Base-by-base conservation (phyloP, 2,888 invertebrate genomes). In the Platerodrilus igneus region DNA sequence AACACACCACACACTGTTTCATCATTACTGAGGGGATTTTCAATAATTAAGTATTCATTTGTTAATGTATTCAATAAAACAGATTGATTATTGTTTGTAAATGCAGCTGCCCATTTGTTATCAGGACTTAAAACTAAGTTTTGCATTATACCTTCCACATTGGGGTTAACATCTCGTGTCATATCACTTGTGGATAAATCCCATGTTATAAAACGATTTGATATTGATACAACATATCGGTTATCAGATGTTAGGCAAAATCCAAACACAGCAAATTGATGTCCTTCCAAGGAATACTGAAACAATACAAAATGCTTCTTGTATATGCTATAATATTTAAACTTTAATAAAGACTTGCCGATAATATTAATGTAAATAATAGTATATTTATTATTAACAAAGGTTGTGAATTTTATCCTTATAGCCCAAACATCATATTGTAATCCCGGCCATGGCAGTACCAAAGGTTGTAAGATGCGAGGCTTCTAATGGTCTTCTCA, bases 151-250 rank as follows among this genome's bases (percentile, higher is more conserved):
- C 97, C 96, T 61, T 93, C 93, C 11, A 96, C 85, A 3, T 86
- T 85, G 0, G 96, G 96, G 63, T 92, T 90, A 0, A 92, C 83
- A 61, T 93, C 92, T 17, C 95, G 74, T 1, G 94, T 89, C 62
- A 96, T 76, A 67, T 97, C 97, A 33, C 95, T 95, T 0, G 95
- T 96, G 15, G 90, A 86, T 16, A 97, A 68, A 70, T 97, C 96
- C 86, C 95, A 97, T 18, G 96, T 95, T 50, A 97, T 93, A 50
- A 97, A 93, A 52, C 91, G 79, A 59, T 95, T 97, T 2, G 96
- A 96, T 55, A 95, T 92, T 2, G 95, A 94, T 0, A 97, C 91
- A 49, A 99, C 86, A 67, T 93, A 92, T 15, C 92, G 82, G 57
- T 82, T 84, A 68, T 95, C 93, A 0, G 88, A 85, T 4, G 93